Evolutionary conservation across 2,888 invertebrate genomes (phyloP), one percentile per base, ranked within the genome.

Genomic region (Tinea pellionella): DNA sequence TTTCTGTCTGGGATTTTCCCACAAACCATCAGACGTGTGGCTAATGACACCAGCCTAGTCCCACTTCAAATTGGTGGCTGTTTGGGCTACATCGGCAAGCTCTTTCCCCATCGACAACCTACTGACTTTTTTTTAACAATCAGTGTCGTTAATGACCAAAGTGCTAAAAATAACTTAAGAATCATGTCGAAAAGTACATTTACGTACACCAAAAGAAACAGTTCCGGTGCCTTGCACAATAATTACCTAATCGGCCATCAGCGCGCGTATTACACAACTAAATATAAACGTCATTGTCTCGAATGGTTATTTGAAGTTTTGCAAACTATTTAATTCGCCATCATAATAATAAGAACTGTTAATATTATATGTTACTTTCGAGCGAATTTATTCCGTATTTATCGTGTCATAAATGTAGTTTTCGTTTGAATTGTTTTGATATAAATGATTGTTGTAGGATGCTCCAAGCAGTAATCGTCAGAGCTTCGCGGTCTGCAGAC

Each of bases 401-500:
- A 37, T n/a, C 9, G 2, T 12, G n/a, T 2, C 9, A 37, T 37
- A 12, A 37, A 9, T 37, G 37, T 37, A 12, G n/a, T 37, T 12
- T 12, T 37, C 9, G 37, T n/a, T 6, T 37, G 37, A 12, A n/a
- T 12, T 12, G 37, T 37, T 4, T 37, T 6, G 37, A 1, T 37
- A 37, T 12, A 12, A 12, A 9, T n/a, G n/a, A 15, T 47, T 47
- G 13, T 57, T 30, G n/a, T 13, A 57, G 57, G 16, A 57, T 57
- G 57, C 29, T 57, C 24, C 32, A 30, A 19, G 32, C 57, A 57
- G 57, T 57, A 9, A 15, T 32, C 7, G n/a, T 32, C 15, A 29
- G 57, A 57, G 57, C 57, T 30, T 57, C 57, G 30, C 30, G 57
- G 32, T 32, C 57, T 2, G 32, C 19, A 55, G 55, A 55, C 19